phyloP scores from a whole-genome alignment of 2,113 vertebrate species.

The Columba livia region DNA sequence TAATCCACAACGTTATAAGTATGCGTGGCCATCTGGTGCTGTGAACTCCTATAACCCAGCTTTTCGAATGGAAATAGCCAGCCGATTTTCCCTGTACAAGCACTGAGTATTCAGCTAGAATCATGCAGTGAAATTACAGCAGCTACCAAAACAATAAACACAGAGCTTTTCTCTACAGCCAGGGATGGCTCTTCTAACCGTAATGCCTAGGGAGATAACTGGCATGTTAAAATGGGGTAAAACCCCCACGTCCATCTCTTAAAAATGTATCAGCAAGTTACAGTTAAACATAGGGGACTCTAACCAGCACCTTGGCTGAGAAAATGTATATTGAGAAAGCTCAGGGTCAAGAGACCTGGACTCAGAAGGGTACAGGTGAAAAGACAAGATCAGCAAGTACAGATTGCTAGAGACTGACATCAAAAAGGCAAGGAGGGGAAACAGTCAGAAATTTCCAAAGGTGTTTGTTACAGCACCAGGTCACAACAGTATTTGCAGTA shows the following conservation, averaged over 20 bases:
- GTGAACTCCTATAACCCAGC: slow-evolving; percentile 60
- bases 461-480: background rate
- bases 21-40: slow-evolving; percentile 51
- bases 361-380: background rate
- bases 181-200: background rate
- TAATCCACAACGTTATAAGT: slow-evolving; percentile 65
- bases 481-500: background rate
- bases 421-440: background rate
- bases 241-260: background rate
- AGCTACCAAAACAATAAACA: background rate
- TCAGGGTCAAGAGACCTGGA: background rate
- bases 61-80: slow-evolving; percentile 46
- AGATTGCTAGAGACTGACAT: background rate
- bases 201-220: background rate
- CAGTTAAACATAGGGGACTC: background rate
- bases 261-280: background rate
- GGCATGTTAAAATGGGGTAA: background rate
- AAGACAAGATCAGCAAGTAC: background rate
- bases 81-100: background rate
- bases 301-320: background rate
- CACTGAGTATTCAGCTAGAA: background rate
- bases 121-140: background rate
- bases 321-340: background rate
- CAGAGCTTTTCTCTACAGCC: background rate
- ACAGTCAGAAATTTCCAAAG: background rate